Conservation (phyloP, 2,113 vertebrate species). For the Mobula hypostoma region DNA sequence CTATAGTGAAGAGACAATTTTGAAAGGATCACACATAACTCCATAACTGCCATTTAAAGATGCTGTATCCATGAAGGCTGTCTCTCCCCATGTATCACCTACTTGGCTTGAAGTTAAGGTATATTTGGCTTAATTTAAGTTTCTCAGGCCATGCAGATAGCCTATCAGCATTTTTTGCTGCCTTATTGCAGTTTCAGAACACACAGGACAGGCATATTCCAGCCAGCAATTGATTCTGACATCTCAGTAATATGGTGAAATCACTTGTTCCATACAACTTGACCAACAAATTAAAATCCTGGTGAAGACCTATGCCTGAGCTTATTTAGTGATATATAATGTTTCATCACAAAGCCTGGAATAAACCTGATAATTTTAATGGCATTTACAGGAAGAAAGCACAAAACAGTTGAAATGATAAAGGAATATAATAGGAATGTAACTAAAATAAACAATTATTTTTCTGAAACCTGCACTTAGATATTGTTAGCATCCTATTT, state of each 20-base stretch:
- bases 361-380: neutral
- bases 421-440: slow-evolving; percentile 6
- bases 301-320: neutral
- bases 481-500: neutral
- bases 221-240: neutral
- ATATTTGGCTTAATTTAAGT: slow-evolving; percentile 7
- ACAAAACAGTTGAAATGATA: slow-evolving; percentile 11
- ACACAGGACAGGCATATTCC: neutral
- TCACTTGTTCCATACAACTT: neutral
- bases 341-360: neutral
- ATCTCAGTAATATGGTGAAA: neutral
- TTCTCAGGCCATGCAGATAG: neutral
- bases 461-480: slow-evolving; percentile 17
- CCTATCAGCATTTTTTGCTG: neutral
- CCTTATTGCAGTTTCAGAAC: neutral
- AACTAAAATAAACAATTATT: neutral
- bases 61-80: neutral
- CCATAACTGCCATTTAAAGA: neutral
- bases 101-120: neutral
- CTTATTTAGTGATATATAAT: neutral
- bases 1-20: neutral
- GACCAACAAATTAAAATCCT: neutral
- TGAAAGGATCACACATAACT: neutral
- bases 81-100: neutral
- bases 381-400: slow-evolving; percentile 20